A percentile compares a stretch with the other conserved stretches of the same genome.
Conservation (phyloP, 2,797 vertebrate genomes). For the Tragopan temminckii region DNA sequence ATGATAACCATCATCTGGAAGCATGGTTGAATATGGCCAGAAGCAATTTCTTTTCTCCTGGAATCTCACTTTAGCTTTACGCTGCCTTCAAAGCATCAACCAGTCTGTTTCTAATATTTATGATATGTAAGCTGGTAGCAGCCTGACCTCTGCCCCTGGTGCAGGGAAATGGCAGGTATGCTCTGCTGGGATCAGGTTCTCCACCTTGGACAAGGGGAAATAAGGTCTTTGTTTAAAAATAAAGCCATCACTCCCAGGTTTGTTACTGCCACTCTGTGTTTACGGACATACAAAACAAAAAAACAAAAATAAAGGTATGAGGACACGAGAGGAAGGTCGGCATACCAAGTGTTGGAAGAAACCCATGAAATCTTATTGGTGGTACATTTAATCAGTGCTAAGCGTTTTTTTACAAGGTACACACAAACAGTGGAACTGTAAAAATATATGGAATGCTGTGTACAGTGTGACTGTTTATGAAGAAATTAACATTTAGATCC, state of each 20-base stretch:
- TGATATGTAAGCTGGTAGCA: slow-evolving; percentile 32
- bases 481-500: slow-evolving; percentile 69
- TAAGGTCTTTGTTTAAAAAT: slow-evolving; percentile 56
- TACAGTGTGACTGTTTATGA: slow-evolving; percentile 69
- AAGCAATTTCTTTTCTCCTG: slow-evolving; percentile 38
- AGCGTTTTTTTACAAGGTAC: slow-evolving; percentile 92
- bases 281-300: neutral
- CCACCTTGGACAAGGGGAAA: neutral
- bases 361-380: slow-evolving; percentile 85
- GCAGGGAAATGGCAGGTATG: neutral
- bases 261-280: neutral
- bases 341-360: slow-evolving; percentile 69
- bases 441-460: slow-evolving; percentile 77
- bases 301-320: slow-evolving; percentile 41
- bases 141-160: slow-evolving; percentile 43
- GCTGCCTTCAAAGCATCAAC: slow-evolving; percentile 34
- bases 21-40: neutral
- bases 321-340: slow-evolving; percentile 51
- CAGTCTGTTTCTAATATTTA: slow-evolving; percentile 63
- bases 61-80: slow-evolving; percentile 26
- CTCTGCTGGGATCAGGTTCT: slow-evolving; percentile 37
- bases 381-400: slow-evolving; percentile 90
- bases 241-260: slow-evolving; percentile 5
- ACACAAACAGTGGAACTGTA: slow-evolving; percentile 85
- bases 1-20: neutral